Percentiles rank a stretch among this genome's conserved stretches.
Evolutionary conservation across 1,140 invertebrate species (phyloP).

Genomic region (Mylabris phalerata): DNA sequence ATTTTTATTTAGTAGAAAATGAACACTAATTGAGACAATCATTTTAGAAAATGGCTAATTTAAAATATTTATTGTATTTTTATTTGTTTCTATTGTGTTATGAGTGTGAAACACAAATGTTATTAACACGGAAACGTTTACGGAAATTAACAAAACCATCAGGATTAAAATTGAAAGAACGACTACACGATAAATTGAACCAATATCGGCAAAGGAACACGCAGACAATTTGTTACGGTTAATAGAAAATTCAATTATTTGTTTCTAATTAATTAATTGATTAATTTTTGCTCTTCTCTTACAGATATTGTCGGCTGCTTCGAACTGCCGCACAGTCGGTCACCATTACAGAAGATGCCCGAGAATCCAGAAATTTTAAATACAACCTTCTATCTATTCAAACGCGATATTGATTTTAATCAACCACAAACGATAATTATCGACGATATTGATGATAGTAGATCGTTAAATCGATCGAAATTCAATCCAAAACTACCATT

Average conservation of each 20-base stretch:
- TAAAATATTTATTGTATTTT: too few species aligned
- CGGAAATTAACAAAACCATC: conserved; percentile 12
- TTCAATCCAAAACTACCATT: conserved; percentile 46
- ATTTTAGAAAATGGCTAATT: too few species aligned
- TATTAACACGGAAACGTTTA: conserved; percentile 6
- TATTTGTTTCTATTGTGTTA: too few species aligned
- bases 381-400: conserved; percentile 54
- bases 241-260: conserved; percentile 1
- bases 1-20: too few species aligned
- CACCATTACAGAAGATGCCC: conserved; percentile 36
- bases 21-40: too few species aligned
- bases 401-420: conserved; percentile 39
- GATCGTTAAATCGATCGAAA: conserved; percentile 45
- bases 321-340: conserved; percentile 36
- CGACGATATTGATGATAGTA: conserved; percentile 38
- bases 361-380: conserved; percentile 40
- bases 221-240: conserved; percentile 32
- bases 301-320: conserved; percentile 40
- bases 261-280: background rate
- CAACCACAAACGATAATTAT: conserved; percentile 40
- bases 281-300: background rate
- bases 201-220: conserved; percentile 26
- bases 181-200: conserved; percentile 25
- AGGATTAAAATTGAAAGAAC: conserved; percentile 20
- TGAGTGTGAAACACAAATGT: too few species aligned